Conservation (phyloP, 2,113 vertebrate genomes). For the Ornithorhynchus anatinus region DNA sequence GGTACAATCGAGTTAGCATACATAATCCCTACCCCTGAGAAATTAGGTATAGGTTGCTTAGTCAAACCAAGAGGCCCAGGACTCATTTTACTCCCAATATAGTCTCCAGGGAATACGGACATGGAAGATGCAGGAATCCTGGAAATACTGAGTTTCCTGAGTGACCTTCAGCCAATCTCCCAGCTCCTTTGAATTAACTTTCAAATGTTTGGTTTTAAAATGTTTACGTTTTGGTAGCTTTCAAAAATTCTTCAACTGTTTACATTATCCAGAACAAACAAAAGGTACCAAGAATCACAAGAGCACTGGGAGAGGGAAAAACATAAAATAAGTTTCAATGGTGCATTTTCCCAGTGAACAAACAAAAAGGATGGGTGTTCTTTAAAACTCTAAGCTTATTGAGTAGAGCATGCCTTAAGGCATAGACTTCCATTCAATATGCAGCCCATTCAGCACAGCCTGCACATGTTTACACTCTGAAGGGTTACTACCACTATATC, state of each 20-base stretch:
- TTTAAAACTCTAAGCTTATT: background rate
- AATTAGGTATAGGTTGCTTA: no score
- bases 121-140: background rate
- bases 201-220: background rate
- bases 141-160: background rate
- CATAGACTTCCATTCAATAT: background rate
- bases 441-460: background rate
- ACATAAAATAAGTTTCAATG: background rate
- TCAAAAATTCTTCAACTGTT: background rate
- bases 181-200: background rate
- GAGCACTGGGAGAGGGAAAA: background rate
- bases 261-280: background rate
- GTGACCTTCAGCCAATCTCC: background rate
- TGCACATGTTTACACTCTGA: slow-evolving; percentile 12
- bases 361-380: background rate
- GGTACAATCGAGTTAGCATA: no score
- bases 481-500: background rate
- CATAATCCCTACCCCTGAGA: no score
- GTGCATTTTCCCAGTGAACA: background rate
- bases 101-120: no score
- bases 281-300: background rate
- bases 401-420: no score
- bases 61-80: no score
- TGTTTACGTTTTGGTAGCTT: no score
- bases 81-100: no score